Evolutionary conservation across 1,140 invertebrate species (phyloP).

Genomic region (Trachymyrmex septentrionalis): DNA sequence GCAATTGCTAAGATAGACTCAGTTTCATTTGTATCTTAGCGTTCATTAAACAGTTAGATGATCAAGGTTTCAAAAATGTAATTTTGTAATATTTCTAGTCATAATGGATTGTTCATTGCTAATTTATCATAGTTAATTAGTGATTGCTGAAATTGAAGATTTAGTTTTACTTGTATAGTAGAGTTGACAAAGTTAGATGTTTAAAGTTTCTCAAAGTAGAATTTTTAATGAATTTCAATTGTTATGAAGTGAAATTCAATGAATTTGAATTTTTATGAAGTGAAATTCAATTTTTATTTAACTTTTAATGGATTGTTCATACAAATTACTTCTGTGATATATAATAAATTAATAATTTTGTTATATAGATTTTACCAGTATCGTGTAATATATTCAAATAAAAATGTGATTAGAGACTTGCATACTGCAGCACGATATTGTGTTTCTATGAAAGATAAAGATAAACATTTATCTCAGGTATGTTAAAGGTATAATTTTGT

Average conservation of each 20-base stretch:
- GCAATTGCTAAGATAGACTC: background rate
- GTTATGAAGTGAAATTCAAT: background rate
- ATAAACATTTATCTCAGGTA: slow-evolving; percentile 19
- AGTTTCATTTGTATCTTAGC: background rate
- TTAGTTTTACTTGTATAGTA: background rate
- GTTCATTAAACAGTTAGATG: background rate
- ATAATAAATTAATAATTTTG: background rate
- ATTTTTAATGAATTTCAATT: background rate
- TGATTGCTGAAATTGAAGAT: background rate
- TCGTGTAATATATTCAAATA: background rate
- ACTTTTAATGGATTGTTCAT: background rate
- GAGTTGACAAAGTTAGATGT: background rate
- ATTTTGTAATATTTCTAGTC: no score
- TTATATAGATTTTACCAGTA: slow-evolving; percentile 26
- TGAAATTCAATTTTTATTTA: background rate
- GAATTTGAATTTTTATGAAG: no score
- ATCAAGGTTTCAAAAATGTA: no score
- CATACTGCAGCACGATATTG: slow-evolving; percentile 2
- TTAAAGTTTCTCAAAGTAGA: background rate
- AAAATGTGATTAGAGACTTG: background rate
- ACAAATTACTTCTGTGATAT: background rate
- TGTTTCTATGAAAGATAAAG: slow-evolving; percentile 19
- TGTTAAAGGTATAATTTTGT: background rate
- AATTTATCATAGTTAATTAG: background rate
- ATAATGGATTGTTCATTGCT: no score